Conservation (phyloP, 2,113 vertebrate species). For the Esox niger region DNA sequence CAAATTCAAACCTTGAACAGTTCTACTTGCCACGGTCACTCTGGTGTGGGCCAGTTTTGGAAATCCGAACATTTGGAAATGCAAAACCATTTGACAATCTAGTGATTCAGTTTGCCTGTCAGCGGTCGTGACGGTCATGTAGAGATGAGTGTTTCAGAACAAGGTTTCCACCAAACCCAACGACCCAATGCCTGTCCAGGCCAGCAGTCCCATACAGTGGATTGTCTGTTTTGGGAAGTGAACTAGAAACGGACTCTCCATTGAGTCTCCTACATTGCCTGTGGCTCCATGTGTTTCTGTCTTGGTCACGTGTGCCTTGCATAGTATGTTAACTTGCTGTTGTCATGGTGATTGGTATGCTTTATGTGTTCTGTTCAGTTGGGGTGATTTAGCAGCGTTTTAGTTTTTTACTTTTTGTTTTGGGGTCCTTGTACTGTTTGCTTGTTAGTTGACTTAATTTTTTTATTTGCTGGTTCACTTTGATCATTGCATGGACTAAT, state of each 20-base stretch:
- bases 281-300: conserved; percentile 35
- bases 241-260: not conserved
- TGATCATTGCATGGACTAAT: conserved; percentile 85
- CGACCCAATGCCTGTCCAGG: not conserved
- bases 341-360: conserved; percentile 62
- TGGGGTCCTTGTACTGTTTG: conserved; percentile 23
- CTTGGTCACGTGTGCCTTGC: conserved; percentile 40
- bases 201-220: not conserved
- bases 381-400: conserved; percentile 47
- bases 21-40: conserved; percentile 13
- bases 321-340: conserved; percentile 49
- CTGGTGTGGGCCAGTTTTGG: conserved; percentile 14
- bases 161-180: not conserved
- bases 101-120: conserved; percentile 35
- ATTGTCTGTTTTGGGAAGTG: not conserved
- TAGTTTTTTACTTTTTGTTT: conserved; percentile 51
- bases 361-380: conserved; percentile 46
- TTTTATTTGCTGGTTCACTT: conserved; percentile 70
- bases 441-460: conserved; percentile 51
- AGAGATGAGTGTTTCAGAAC: not conserved
- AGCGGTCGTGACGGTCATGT: conserved; percentile 39
- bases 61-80: conserved; percentile 32
- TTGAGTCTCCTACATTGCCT: conserved; percentile 14
- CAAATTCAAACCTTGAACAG: conserved; percentile 16
- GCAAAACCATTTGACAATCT: conserved; percentile 26